phyloP scores from a whole-genome alignment of 2,113 vertebrate species.

The Formicarius rufipectus region DNA sequence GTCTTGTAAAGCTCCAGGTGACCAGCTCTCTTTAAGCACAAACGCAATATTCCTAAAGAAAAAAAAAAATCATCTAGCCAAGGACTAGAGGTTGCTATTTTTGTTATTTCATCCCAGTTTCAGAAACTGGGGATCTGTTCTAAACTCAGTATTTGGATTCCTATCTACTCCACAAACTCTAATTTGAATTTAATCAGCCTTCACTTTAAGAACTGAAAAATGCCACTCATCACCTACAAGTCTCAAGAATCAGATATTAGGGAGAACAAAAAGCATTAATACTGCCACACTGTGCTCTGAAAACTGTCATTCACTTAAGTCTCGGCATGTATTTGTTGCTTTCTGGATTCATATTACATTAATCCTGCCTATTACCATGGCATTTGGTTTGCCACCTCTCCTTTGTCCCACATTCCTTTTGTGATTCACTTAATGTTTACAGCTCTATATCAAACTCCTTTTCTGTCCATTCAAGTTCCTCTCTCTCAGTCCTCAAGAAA shows the following conservation, averaged over 20 bases:
- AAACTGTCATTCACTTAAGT: neutral
- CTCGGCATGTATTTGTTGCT: fast-evolving
- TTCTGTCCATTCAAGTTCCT: neutral
- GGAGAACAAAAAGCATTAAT: neutral
- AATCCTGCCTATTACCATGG: neutral
- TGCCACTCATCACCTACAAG: neutral
- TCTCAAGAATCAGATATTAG: neutral
- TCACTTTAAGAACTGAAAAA: neutral
- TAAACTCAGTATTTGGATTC: neutral
- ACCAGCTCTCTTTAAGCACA: neutral
- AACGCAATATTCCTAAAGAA: neutral
- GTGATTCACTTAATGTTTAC: neutral
- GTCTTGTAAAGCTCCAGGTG: neutral
- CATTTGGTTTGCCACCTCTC: neutral
- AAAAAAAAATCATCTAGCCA: neutral
- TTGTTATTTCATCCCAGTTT: neutral
- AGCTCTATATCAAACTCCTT: neutral
- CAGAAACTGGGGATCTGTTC: neutral
- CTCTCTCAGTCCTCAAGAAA: neutral
- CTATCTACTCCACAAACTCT: neutral
- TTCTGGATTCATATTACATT: neutral
- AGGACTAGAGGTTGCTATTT: neutral
- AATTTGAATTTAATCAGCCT: neutral
- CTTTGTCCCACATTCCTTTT: neutral
- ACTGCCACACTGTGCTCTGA: neutral